Evolutionary conservation across 2,113 vertebrate genomes (phyloP).

Genomic region (Nettapus auritus): DNA sequence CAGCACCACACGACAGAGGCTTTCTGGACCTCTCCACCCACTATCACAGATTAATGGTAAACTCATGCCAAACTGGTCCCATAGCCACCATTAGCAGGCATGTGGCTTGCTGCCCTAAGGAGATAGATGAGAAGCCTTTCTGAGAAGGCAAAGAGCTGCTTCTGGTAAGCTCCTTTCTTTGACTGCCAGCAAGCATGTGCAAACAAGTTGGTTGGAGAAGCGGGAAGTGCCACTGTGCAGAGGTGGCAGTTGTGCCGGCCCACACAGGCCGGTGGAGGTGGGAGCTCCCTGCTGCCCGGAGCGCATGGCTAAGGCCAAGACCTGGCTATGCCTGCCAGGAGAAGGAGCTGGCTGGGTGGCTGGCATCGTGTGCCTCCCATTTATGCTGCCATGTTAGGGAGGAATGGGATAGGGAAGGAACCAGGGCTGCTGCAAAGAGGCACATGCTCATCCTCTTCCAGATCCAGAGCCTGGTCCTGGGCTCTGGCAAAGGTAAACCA

Average conservation of each 20-base stretch:
- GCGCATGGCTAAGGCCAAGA: neutral
- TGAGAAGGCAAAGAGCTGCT: neutral
- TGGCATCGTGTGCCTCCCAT: neutral
- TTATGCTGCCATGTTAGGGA: neutral
- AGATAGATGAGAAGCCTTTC: neutral
- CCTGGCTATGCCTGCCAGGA: neutral
- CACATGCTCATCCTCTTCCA: neutral
- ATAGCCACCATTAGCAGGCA: neutral
- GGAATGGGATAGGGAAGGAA: neutral
- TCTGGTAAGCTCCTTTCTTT: neutral
- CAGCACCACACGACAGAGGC: neutral
- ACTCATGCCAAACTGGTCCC: neutral
- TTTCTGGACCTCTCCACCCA: neutral
- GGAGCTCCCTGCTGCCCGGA: neutral
- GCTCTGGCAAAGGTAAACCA: neutral
- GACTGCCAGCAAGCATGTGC: neutral
- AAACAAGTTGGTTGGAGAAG: neutral
- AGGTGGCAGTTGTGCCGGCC: neutral
- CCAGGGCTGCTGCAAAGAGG: neutral
- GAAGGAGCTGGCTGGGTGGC: neutral
- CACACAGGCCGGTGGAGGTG: rapidly evolving
- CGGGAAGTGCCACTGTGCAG: neutral
- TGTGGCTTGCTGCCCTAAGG: neutral
- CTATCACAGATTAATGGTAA: rapidly evolving
- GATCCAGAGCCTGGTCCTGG: neutral